Percentiles rank a stretch among this genome's conserved stretches.
Evolutionary conservation across 2,113 vertebrate genomes (phyloP).

Genomic region (Cervus canadensis): DNA sequence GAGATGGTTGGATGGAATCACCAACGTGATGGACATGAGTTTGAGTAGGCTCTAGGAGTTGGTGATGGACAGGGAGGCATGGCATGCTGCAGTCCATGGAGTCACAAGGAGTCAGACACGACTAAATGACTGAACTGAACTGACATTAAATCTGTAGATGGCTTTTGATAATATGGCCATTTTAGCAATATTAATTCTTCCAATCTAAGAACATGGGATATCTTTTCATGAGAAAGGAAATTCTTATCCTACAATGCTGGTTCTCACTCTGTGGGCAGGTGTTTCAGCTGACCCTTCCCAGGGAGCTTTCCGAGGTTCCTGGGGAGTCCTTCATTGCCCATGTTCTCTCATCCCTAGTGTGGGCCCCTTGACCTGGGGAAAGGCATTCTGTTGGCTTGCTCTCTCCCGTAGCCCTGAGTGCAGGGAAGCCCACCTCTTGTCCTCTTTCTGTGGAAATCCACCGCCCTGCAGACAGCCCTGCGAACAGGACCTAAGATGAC

Average conservation of each 20-base stretch:
- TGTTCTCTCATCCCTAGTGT: neutral
- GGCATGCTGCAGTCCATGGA: neutral
- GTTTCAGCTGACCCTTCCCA: neutral
- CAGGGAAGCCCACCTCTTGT: no score
- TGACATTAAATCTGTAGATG: neutral
- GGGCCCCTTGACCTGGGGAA: neutral
- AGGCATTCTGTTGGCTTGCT: neutral
- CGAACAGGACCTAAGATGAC: neutral
- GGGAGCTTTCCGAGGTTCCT: neutral
- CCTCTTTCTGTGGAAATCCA: neutral
- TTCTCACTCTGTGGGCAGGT: neutral
- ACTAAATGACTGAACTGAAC: neutral
- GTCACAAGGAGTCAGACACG: neutral
- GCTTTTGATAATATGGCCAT: neutral
- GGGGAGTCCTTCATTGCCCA: neutral
- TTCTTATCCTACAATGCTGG: neutral
- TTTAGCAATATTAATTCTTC: neutral
- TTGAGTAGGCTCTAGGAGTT: neutral
- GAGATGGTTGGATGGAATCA: neutral
- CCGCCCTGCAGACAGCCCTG: neutral
- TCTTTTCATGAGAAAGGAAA: neutral
- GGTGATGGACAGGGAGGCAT: neutral
- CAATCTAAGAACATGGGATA: neutral
- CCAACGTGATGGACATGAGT: accelerated
- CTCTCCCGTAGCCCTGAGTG: neutral